Conservation (phyloP, 2,113 vertebrate species). For the Alethe diademata region DNA sequence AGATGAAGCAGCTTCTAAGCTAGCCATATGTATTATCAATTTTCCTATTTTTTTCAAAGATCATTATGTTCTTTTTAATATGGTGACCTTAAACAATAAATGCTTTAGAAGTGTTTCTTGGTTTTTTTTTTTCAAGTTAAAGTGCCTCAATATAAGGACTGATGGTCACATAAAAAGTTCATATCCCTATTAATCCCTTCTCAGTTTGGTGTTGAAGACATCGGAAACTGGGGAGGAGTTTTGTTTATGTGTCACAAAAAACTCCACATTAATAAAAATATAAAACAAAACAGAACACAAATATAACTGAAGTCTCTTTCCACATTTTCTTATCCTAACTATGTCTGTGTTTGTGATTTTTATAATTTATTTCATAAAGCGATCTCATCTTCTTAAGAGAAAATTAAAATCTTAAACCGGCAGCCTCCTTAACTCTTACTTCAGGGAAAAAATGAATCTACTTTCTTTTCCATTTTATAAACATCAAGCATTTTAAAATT, state of each 20-base stretch:
- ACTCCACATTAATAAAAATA: fast-evolving
- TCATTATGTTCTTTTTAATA: background rate
- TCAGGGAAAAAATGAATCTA: background rate
- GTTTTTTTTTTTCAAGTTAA: background rate
- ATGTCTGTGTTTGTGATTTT: background rate
- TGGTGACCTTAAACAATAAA: background rate
- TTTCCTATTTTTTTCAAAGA: background rate
- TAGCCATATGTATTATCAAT: background rate
- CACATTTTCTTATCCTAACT: background rate
- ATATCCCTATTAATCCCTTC: background rate
- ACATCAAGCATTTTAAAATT: background rate
- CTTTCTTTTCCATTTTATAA: background rate
- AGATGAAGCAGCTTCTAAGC: background rate
- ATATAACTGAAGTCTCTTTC: background rate
- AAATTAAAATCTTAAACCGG: background rate
- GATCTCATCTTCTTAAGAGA: background rate
- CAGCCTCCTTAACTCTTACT: background rate
- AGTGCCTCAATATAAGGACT: background rate
- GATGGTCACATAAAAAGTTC: background rate
- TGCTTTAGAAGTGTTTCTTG: background rate
- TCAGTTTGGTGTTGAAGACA: background rate
- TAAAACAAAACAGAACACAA: background rate
- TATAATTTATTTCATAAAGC: background rate
- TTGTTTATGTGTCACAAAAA: background rate
- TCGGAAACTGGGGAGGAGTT: background rate